Base-by-base conservation (phyloP, 2,797 vertebrate genomes). In the Apodemus agrarius region DNA sequence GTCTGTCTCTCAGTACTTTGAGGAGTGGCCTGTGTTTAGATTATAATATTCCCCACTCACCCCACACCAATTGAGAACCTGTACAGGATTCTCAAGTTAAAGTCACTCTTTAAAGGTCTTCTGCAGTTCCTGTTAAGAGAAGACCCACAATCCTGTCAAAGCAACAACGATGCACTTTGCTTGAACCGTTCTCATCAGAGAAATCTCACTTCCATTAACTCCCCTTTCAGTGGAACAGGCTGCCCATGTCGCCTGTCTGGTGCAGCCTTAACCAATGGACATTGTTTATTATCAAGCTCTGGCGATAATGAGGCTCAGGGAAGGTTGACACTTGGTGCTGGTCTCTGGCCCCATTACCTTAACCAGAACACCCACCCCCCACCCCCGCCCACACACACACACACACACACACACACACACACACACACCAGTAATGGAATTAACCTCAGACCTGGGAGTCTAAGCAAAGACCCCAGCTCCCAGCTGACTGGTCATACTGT, bases 371-470 rank as follows among this genome's bases (percentile, higher is more conserved):
- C 22, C 43, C 83, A 4, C 46, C 46, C 46, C 46, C 46, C 46
- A 43, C 46, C 5, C 46, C 5, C 46, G 8, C 46, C 5, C 46
- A 49, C 46, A 49, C 46, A 49, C 11, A 0, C 52, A 49, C 46
- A 49, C 46, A 49, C 46, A 49, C 46, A 49, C 46, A 49, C 46
- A 49, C 46, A 49, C 46, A 49, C 46, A 49, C 46, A 49, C 46
- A 49, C 46, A 49, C 46, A 49, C 11, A 0, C 52, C n/a, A n/a
- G n/a, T n/a, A n/a, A n/a, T n/a, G n/a, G n/a, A 63, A 52, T 40
- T 86, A 2, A 63, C 65, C 87, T 94, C 34, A 90, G 84, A 65
- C n/a, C 65, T n/a, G n/a, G 1, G 88, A 78, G 52, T n/a, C 61
- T 83, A 37, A 26, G 82, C 75, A 65, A 46, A 82, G 54, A 74